Evolutionary conservation across 1,140 invertebrate genomes (phyloP).

Genomic region (Drosophila ambigua): DNA sequence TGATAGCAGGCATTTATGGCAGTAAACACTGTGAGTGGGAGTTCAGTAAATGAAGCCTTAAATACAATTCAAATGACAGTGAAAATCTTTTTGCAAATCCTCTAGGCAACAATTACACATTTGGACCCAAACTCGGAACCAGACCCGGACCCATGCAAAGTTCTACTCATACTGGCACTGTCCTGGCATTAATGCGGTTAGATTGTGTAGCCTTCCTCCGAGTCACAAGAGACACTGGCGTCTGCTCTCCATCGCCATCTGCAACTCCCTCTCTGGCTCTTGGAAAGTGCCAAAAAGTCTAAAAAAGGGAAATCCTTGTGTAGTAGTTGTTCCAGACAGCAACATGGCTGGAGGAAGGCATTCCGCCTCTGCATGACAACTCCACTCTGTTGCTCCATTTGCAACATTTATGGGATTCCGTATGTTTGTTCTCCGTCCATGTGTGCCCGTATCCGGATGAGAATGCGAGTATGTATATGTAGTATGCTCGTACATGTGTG

Average conservation of each 20-base stretch:
- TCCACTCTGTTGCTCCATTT: slow-evolving; percentile 73
- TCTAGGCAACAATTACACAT: slow-evolving; percentile 65
- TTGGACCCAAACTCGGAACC: slow-evolving; percentile 7
- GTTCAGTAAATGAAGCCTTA: slow-evolving; percentile 45
- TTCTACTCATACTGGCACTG: neutral
- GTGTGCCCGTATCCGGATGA: too few species aligned
- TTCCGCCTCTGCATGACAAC: slow-evolving; percentile 56
- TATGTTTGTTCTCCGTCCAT: slow-evolving; percentile 7
- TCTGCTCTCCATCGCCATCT: neutral
- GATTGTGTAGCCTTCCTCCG: slow-evolving; percentile 52
- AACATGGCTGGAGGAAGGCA: slow-evolving; percentile 9
- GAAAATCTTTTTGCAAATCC: slow-evolving; percentile 67
- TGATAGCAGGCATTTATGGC: slow-evolving; percentile 20
- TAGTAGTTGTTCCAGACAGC: slow-evolving; percentile 39
- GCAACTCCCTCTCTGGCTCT: neutral
- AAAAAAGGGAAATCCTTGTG: slow-evolving; percentile 37
- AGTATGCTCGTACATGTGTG: neutral
- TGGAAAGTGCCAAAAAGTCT: slow-evolving; percentile 60
- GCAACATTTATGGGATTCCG: slow-evolving; percentile 68
- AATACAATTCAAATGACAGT: slow-evolving; percentile 60
- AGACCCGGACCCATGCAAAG: neutral
- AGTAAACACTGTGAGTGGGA: slow-evolving; percentile 9
- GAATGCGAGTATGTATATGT: slow-evolving; percentile 6
- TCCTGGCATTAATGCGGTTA: slow-evolving; percentile 68
- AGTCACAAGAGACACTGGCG: slow-evolving; percentile 38